Evolutionary conservation across 1,140 invertebrate genomes (phyloP).

Genomic region (Sitophilus oryzae): DNA sequence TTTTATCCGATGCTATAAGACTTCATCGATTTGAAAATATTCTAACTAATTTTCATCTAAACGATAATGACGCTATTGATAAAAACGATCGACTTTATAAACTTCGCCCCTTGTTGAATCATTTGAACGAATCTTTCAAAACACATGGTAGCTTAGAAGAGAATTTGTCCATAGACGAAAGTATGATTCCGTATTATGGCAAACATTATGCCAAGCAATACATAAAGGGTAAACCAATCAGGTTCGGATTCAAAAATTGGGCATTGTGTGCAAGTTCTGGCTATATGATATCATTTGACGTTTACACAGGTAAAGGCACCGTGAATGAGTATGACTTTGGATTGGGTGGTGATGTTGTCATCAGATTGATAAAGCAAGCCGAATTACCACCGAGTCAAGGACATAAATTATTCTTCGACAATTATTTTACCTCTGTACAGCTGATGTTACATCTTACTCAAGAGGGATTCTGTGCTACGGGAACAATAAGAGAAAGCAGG

Average conservation of each 20-base stretch:
- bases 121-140: slow-evolving; percentile 25
- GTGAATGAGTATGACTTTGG: slow-evolving; percentile 18
- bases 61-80: too few species aligned
- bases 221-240: too few species aligned
- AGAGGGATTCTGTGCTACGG: slow-evolving; percentile 19
- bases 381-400: slow-evolving; percentile 21
- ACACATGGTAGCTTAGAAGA: slow-evolving; percentile 30
- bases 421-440: slow-evolving; percentile 22
- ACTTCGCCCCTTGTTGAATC: slow-evolving; percentile 18
- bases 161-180: slow-evolving; percentile 19
- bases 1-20: slow-evolving; percentile 24
- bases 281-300: slow-evolving; percentile 23
- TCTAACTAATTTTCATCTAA: slow-evolving; percentile 22
- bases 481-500: slow-evolving; percentile 26
- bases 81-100: slow-evolving; percentile 26
- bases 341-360: slow-evolving; percentile 26
- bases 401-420: slow-evolving; percentile 28
- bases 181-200: slow-evolving; percentile 29
- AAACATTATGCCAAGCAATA: too few species aligned
- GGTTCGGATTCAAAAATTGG: too few species aligned
- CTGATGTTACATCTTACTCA: slow-evolving; percentile 12
- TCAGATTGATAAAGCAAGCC: slow-evolving; percentile 19
- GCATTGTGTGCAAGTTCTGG: slow-evolving; percentile 23
- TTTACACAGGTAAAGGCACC: slow-evolving; percentile 22
- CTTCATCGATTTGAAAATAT: slow-evolving; percentile 27